Conservation (phyloP, 2,888 invertebrate species). For the Aphodius granarius region DNA sequence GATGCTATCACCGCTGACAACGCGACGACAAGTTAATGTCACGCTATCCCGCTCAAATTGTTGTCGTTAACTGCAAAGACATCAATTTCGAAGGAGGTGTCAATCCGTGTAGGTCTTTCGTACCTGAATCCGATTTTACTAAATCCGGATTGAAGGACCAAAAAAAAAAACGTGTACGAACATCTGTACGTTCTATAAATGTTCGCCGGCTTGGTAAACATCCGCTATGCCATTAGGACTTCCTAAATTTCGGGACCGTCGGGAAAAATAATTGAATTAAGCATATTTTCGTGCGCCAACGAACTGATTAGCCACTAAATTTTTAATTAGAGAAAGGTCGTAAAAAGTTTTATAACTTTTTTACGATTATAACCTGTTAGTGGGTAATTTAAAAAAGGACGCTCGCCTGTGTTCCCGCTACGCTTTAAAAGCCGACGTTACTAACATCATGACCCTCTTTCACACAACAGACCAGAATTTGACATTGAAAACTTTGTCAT, state of each 20-base stretch:
- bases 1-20: not conserved
- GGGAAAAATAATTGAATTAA: constrained; percentile 7
- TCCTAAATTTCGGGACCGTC: not conserved
- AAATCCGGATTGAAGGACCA: not conserved
- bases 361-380: constrained; percentile 24
- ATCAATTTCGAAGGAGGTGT: not conserved
- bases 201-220: not conserved
- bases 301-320: constrained; percentile 26
- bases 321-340: constrained; percentile 27
- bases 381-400: constrained; percentile 6
- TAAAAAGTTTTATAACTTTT: constrained; percentile 26
- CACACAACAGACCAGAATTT: not conserved
- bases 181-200: not conserved
- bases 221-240: not conserved
- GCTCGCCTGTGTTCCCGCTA: not conserved
- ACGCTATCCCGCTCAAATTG: not conserved
- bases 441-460: not conserved
- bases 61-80: not conserved
- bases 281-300: not conserved
- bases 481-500: too few relatives aligned
- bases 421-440: too few relatives aligned
- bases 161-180: not conserved
- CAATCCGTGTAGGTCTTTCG: not conserved
- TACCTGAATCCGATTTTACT: not conserved
- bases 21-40: not conserved